Base-by-base conservation (phyloP, 2,797 vertebrate species). In the Scomberomorus guttatus region DNA sequence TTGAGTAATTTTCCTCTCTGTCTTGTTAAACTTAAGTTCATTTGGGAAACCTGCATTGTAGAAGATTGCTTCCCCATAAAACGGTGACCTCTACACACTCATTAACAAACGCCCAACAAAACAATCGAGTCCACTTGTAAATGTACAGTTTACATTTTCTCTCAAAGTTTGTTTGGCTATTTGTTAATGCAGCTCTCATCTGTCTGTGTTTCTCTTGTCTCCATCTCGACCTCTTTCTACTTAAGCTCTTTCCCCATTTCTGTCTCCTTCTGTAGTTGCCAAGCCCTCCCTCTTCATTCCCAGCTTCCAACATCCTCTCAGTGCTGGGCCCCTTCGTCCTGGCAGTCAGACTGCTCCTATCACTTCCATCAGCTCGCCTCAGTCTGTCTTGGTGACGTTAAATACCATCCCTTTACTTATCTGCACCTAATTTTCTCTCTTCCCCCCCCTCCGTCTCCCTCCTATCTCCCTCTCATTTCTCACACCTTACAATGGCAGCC, bases 401-500 rank as follows among this genome's bases (percentile, higher is more conserved):
- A 91, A 92, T 88, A 90, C 90, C 82, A 70, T 76, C 79, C 69
- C 51, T 75, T 77, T 77, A 37, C 84, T 92, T 89, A 90, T 91
- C 90, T 89, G 84, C 77, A 84, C 84, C 90, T 90, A 54, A 87
- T 92, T 91, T 83, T 82, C 83, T 78, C 77, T 68, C 63, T 17
- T 57, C 71, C 63, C 82, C 84, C 79, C 62, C 37, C 12, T 29
- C 29, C 6, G 29, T 83, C 69, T 80, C 54, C 27, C 34, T 69
- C 60, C 55, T 68, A 56, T 77, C 68, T 60, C 48, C 63, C 51
- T 73, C 25, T 72, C 37, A 25, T 80, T 79, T 75, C 81, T 85
- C 78, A 89, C 83, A 82, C 74, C 61, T 83, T 50, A 62, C 27
- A 51, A 82, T 11, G 50, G 74, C 77, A 66, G 84, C 86, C 82